phyloP scores from a whole-genome alignment of 1,140 invertebrate species.

The Drosophila asahinai region DNA sequence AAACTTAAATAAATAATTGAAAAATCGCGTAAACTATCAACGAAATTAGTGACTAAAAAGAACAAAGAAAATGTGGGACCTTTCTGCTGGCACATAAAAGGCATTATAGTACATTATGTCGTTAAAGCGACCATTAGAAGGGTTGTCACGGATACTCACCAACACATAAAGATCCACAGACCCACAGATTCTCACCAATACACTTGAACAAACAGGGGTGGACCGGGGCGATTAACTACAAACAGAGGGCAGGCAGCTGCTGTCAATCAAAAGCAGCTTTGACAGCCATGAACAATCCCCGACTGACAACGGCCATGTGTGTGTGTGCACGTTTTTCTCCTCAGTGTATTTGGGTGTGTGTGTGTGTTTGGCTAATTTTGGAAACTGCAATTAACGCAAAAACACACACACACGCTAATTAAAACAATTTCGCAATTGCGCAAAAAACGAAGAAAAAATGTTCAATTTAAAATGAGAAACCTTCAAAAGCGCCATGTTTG shows the following conservation, averaged over 20 bases:
- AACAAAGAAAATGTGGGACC: slow-evolving; percentile 16
- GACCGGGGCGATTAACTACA: slow-evolving; percentile 3
- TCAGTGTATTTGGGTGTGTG: slow-evolving; percentile 7
- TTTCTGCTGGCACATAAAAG: neutral
- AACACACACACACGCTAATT: slow-evolving; percentile 56
- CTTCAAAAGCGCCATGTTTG: slow-evolving; percentile 60
- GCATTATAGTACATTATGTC: slow-evolving; percentile 4
- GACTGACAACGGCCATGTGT: slow-evolving; percentile 4
- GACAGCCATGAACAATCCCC: slow-evolving; percentile 30
- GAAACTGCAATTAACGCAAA: slow-evolving; percentile 69
- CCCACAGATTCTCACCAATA: slow-evolving; percentile 10
- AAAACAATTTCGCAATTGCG: slow-evolving; percentile 73
- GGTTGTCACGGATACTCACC: slow-evolving; percentile 7
- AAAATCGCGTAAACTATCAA: slow-evolving; percentile 7
- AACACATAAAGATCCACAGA: neutral
- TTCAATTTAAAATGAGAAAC: slow-evolving; percentile 68
- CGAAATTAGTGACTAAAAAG: slow-evolving; percentile 2
- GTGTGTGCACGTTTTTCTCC: neutral
- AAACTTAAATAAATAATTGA: neutral
- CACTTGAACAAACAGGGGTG: slow-evolving; percentile 18
- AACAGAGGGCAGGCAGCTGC: slow-evolving; percentile 25
- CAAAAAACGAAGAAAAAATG: slow-evolving; percentile 44
- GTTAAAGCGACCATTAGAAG: slow-evolving; percentile 34
- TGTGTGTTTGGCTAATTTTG: slow-evolving; percentile 53
- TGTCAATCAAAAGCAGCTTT: slow-evolving; percentile 45